Base-by-base conservation (phyloP, 2,797 vertebrate species). In the Pterois miles region DNA sequence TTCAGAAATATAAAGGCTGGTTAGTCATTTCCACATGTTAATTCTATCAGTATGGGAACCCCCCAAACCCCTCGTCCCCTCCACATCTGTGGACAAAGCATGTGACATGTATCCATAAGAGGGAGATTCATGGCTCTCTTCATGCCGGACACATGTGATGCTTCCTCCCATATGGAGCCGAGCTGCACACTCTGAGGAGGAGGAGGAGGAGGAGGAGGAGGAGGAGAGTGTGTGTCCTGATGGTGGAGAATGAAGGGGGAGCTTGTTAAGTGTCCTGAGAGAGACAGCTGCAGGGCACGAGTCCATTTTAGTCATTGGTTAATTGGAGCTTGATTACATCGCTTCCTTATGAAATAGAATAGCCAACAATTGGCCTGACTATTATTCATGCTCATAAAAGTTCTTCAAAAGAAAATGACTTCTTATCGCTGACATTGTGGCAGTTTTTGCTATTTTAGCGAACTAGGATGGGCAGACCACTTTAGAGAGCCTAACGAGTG, bases 21-120 rank as follows among this genome's bases (percentile, higher is more conserved):
- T 91, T 92, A 89, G 88, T 83, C 87, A 89, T 92, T 95, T 94
- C 94, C 93, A 94, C 90, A 89, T 93, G 93, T 91, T 94, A 93
- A 94, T 93, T 92, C 93, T 94, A 95, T 94, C 91, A 94, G 92
- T 76, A 87, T 91, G 90, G 91, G 92, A 91, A 80, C 79, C 86
- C 88, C 82, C 84, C 59, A 13, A 34, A 68, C 5, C 27, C 38
- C 14, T 11, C 43, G 10, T 83, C 74, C 65, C 81, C 33, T 77
- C 73, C 86, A 91, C 88, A 91, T 91, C 88, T 90, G 90, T 12
- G 65, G 82, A 88, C 89, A 85, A 78, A 93, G 90, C 91, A 93
- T 93, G 92, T 94, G 94, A 93, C 92, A 94, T 81, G 83, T 69
- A 92, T 86, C 90, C 86, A 90, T 92, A 91, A 92, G 85, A 83